Evolutionary conservation across 2,113 vertebrate genomes (phyloP).

Genomic region (Haplochromis vanheusdeni): DNA sequence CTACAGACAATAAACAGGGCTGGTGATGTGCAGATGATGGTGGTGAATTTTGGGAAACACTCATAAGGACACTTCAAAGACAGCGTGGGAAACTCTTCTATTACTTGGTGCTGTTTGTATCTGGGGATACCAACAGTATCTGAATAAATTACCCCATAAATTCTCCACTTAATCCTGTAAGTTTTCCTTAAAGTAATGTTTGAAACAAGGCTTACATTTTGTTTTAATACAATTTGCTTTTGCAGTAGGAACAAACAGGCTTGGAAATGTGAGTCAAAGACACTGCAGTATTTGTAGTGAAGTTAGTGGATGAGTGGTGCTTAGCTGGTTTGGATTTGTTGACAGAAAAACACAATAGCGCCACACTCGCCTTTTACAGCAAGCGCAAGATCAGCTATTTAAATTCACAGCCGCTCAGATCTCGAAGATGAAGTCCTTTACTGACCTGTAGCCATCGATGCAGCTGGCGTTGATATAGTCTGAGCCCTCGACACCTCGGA

Average conservation of each 20-base stretch:
- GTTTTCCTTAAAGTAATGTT: background rate
- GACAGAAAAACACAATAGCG: background rate
- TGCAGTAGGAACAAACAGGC: background rate
- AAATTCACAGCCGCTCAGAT: background rate
- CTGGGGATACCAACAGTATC: background rate
- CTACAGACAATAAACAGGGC: background rate
- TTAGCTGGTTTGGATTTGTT: background rate
- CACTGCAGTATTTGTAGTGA: background rate
- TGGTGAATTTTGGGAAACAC: background rate
- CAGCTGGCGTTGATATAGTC: slow-evolving; percentile 98
- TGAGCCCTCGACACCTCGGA: slow-evolving; percentile 90
- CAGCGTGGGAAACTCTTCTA: background rate
- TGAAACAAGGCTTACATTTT: background rate
- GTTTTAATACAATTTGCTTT: background rate
- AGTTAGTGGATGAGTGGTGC: background rate
- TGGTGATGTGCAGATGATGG: background rate
- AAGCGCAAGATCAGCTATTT: background rate
- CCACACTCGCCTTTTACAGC: background rate
- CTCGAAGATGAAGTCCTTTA: background rate
- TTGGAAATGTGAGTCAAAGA: background rate
- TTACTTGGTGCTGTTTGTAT: background rate
- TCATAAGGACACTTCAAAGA: background rate
- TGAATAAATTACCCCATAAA: background rate
- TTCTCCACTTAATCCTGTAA: background rate
- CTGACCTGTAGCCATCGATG: slow-evolving; percentile 91